These are phyloP conservation scores for Epinephelus fuscoguttatus DNA, from an alignment of 2,113 vertebrate genomes.

Conservation along the genomic window DNA sequence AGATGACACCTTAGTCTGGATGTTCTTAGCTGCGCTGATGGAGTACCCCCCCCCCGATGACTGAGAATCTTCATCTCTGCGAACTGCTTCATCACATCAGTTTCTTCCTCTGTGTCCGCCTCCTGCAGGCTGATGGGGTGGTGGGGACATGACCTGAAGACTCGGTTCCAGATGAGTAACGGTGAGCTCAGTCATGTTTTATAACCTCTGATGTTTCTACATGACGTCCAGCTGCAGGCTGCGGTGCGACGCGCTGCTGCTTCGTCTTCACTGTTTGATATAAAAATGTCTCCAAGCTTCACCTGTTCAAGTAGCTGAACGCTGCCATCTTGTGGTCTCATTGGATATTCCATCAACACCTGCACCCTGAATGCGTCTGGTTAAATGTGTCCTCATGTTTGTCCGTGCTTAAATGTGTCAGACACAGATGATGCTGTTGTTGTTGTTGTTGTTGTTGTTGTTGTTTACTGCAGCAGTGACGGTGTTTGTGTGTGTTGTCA, in stretches of 20 bases:
- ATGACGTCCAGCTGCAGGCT: background rate
- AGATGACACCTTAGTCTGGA: too few species aligned
- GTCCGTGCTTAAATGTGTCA: background rate
- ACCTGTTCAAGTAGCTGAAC: background rate
- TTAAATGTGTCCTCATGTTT: background rate
- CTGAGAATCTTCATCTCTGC: too few species aligned
- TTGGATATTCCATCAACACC: background rate
- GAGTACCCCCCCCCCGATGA: too few species aligned
- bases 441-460: too few species aligned
- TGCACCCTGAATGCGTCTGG: background rate
- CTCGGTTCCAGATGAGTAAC: conserved; percentile 93
- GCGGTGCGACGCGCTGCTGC: background rate
- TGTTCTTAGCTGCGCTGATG: too few species aligned
- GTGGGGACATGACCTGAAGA: conserved; percentile 93
- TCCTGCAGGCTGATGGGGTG: conserved; percentile 89
- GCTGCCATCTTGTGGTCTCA: background rate
- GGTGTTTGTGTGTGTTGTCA: conserved; percentile 64
- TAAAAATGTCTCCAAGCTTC: background rate
- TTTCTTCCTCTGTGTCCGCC: background rate
- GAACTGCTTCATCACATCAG: too few species aligned
- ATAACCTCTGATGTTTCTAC: background rate
- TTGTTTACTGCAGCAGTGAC: too few species aligned
- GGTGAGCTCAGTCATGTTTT: conserved; percentile 75
- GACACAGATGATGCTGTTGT: too few species aligned
- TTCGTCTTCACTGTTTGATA: background rate